Evolutionary conservation across 2,113 vertebrate genomes (phyloP).

Genomic region (Pyrgilauda ruficollis): DNA sequence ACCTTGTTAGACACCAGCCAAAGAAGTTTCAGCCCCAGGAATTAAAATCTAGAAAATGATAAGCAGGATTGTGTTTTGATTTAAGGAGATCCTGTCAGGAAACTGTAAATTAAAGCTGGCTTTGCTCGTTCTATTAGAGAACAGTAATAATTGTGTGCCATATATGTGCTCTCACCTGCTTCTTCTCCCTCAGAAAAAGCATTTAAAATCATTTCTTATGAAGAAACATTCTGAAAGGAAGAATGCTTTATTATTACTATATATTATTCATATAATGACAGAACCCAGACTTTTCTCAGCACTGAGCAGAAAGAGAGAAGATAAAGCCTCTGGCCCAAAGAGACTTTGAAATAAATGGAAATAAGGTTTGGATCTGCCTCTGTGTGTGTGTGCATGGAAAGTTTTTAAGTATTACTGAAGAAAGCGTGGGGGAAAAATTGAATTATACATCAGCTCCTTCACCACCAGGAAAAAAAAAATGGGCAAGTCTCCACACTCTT

Average conservation of each 20-base stretch:
- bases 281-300: not conserved
- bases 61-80: not conserved
- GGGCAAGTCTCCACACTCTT: slow-evolving; percentile 43
- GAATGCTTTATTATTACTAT: slow-evolving; percentile 19
- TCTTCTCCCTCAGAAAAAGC: not conserved
- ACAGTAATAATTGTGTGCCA: not conserved
- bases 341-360: slow-evolving; percentile 48
- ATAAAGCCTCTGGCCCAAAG: slow-evolving; percentile 29
- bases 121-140: not conserved
- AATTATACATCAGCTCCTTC: slow-evolving; percentile 65
- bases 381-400: not conserved
- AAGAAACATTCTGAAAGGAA: not conserved
- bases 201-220: not conserved
- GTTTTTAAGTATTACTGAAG: slow-evolving; percentile 52
- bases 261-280: slow-evolving; percentile 43
- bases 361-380: not conserved
- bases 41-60: not conserved
- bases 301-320: not conserved
- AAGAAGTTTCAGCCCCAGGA: not conserved
- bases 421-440: slow-evolving; percentile 36
- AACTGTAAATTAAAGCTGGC: not conserved
- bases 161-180: not conserved
- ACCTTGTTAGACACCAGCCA: not conserved
- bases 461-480: not conserved
- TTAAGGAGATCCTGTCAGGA: not conserved